A percentile compares a stretch with the other conserved stretches of the same genome.
Evolutionary conservation across 2,113 vertebrate species (phyloP).

Genomic region (Microtus montanus): DNA sequence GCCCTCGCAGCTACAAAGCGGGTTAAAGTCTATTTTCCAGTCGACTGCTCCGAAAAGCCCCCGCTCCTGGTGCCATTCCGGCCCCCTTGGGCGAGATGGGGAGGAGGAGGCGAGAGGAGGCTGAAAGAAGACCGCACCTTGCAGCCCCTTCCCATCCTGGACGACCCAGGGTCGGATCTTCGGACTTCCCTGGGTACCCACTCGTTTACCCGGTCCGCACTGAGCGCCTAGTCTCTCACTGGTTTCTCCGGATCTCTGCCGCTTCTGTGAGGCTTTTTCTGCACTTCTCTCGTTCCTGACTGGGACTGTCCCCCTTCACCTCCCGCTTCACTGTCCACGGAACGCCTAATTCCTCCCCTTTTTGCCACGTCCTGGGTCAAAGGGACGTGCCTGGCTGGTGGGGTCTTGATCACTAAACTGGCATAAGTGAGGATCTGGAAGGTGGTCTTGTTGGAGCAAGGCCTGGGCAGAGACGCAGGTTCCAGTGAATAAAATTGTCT

Average conservation of each 20-base stretch:
- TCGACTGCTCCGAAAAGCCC: conserved; percentile 82
- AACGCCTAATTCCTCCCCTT: background rate
- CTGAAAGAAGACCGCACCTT: conserved; percentile 41
- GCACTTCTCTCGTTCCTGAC: background rate
- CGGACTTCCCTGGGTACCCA: background rate
- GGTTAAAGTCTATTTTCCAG: conserved; percentile 89
- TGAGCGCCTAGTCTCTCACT: background rate
- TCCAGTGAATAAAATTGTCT: background rate
- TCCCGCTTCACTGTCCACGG: background rate
- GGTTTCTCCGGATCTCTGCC: background rate
- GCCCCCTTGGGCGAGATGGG: conserved; percentile 59
- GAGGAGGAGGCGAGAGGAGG: background rate
- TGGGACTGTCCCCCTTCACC: background rate
- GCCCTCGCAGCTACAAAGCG: conserved; percentile 80
- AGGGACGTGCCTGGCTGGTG: too few species aligned
- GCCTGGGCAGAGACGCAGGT: background rate
- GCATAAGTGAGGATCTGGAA: background rate
- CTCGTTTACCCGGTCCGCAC: background rate
- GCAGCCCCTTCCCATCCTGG: background rate
- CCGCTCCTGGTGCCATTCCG: conserved; percentile 65
- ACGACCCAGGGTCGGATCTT: background rate
- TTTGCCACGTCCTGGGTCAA: background rate
- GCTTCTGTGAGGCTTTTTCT: background rate
- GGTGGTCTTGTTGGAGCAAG: background rate
- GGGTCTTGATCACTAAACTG: background rate